A percentile compares a stretch with the other conserved stretches of the same genome.
These are phyloP conservation scores for Platycheirus albimanus DNA, from an alignment of 2,888 invertebrate species.

Conservation along the genomic window DNA sequence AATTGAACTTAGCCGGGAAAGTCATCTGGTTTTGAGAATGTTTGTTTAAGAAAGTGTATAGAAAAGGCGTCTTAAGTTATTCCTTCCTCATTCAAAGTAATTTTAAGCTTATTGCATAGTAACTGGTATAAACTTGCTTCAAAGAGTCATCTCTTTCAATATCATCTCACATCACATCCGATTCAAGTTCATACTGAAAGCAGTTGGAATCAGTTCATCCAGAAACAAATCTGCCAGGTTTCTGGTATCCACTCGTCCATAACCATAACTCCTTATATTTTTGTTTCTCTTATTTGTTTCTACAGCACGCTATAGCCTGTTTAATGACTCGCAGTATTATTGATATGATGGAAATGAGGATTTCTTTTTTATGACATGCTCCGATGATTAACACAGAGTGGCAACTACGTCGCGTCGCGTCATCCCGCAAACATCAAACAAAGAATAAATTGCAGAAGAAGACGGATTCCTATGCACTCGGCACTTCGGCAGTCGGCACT, in stretches of 20 bases:
- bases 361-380: slow-evolving; percentile 69
- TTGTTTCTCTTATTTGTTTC: slow-evolving; percentile 37
- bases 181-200: too few species aligned
- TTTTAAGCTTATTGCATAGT: too few species aligned
- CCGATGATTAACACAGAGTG: slow-evolving; percentile 57
- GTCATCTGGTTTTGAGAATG: too few species aligned
- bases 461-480: slow-evolving; percentile 24
- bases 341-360: slow-evolving; percentile 72
- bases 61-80: too few species aligned
- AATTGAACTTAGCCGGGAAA: too few species aligned
- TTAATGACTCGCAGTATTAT: slow-evolving; percentile 65
- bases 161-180: too few species aligned
- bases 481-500: slow-evolving; percentile 8
- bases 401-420: slow-evolving; percentile 18
- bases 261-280: slow-evolving; percentile 39
- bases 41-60: too few species aligned
- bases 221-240: slow-evolving; percentile 29
- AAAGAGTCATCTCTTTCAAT: too few species aligned
- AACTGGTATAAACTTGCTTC: too few species aligned
- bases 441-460: slow-evolving; percentile 52
- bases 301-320: slow-evolving; percentile 27
- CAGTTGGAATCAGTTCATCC: slow-evolving; percentile 18
- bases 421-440: slow-evolving; percentile 58
- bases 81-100: too few species aligned
- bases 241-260: slow-evolving; percentile 38